These are phyloP conservation scores for Callaeas wilsoni DNA, from an alignment of 2,113 vertebrate genomes.

Conservation along the genomic window DNA sequence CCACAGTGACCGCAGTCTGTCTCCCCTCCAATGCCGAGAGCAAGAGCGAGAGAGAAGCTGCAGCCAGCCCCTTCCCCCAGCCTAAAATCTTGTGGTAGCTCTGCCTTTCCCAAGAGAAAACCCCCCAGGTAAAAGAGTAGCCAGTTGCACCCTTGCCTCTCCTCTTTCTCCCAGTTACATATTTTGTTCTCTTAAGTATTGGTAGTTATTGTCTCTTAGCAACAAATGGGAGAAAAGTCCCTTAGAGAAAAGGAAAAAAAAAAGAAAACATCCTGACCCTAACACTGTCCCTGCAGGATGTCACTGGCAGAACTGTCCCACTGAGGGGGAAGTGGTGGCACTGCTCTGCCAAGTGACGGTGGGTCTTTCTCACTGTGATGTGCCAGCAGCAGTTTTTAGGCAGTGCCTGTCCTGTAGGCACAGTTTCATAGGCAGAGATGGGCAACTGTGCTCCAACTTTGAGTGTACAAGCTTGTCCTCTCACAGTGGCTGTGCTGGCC, in stretches of 20 bases:
- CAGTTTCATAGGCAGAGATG: neutral
- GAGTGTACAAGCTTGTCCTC: neutral
- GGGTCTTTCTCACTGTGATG: neutral
- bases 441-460: accelerated
- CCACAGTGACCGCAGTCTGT: neutral
- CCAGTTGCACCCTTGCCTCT: neutral
- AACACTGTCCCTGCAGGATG: neutral
- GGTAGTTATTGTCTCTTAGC: neutral
- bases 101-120: neutral
- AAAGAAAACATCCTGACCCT: neutral
- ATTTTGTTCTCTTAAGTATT: neutral
- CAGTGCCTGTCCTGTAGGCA: neutral
- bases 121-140: neutral
- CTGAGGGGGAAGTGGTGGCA: neutral
- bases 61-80: neutral
- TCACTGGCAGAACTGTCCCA: neutral
- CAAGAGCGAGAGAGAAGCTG: accelerated
- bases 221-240: neutral
- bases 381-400: neutral
- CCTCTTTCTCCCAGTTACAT: neutral
- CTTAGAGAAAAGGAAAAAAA: neutral
- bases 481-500: accelerated
- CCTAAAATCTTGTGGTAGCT: neutral
- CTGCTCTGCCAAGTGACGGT: accelerated
- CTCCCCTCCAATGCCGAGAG: accelerated